These are phyloP conservation scores for Radopholus similis DNA, from an alignment of 1,140 invertebrate genomes.

Conservation along the genomic window DNA sequence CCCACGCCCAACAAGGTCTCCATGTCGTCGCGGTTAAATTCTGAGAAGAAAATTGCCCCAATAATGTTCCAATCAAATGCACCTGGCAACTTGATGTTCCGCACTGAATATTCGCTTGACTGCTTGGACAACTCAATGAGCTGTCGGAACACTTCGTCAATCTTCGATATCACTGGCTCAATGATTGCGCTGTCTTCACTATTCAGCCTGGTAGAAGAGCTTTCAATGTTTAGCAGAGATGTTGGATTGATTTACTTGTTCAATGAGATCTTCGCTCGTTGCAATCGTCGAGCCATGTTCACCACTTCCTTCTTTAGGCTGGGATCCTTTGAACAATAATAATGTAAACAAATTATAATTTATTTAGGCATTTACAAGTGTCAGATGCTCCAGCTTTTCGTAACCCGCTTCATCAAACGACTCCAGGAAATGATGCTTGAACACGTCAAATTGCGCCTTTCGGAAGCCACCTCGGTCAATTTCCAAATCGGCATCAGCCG, in stretches of 20 bases:
- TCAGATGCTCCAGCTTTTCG: conserved; percentile 14
- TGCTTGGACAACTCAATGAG: conserved; percentile 11
- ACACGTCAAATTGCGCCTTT: conserved; percentile 2
- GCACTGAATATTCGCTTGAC: conserved; percentile 10
- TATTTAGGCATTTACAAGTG: no score
- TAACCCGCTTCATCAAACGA: conserved; percentile 22
- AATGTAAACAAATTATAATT: neutral
- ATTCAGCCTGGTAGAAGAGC: neutral
- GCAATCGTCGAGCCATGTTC: conserved; percentile 10
- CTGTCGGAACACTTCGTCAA: conserved; percentile 6
- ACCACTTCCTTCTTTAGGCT: conserved; percentile 14
- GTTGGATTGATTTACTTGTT: conserved; percentile 5
- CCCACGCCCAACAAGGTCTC: neutral
- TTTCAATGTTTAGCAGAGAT: neutral
- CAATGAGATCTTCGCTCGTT: conserved; percentile 7
- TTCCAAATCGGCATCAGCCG: neutral
- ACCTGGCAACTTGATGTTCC: conserved; percentile 15
- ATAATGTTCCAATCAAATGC: no score
- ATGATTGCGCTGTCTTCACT: neutral
- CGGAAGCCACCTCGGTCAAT: conserved; percentile 9
- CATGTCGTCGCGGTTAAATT: conserved; percentile 1
- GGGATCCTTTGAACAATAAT: no score
- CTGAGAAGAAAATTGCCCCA: no score
- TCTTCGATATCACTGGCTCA: conserved; percentile 3
- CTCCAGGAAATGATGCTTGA: conserved; percentile 19